phyloP scores from a whole-genome alignment of 2,797 vertebrate species.

The Acanthopagrus latus region DNA sequence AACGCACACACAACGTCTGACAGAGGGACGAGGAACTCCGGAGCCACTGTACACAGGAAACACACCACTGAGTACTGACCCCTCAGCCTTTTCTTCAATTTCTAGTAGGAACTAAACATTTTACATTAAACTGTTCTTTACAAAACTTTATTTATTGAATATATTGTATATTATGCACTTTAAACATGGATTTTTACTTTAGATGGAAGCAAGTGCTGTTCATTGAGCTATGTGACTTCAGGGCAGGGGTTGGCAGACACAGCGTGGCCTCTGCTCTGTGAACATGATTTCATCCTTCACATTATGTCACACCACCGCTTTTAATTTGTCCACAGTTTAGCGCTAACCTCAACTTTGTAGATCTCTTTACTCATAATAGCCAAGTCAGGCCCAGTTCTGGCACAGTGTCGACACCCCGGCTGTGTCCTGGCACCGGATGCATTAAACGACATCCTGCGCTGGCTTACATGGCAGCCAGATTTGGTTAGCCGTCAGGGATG shows the following conservation, averaged over 20 bases:
- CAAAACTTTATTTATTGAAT: background rate
- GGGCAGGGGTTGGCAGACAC: background rate
- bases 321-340: background rate
- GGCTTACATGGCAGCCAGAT: background rate
- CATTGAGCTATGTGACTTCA: background rate
- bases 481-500: no score
- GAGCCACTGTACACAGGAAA: constrained; percentile 88
- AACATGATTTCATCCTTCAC: background rate
- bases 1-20: constrained; percentile 95
- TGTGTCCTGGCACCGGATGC: background rate
- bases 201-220: background rate
- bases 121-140: background rate
- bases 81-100: background rate
- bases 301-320: background rate
- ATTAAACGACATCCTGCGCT: background rate
- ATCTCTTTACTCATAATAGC: background rate
- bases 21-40: constrained; percentile 95
- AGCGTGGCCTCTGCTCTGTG: background rate
- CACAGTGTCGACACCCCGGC: background rate
- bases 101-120: background rate
- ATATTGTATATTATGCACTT: background rate
- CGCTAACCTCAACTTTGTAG: background rate
- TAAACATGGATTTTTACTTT: background rate
- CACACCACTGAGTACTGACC: background rate
- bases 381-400: background rate